phyloP scores from a whole-genome alignment of 2,797 vertebrate species.

The Anguilla anguilla region DNA sequence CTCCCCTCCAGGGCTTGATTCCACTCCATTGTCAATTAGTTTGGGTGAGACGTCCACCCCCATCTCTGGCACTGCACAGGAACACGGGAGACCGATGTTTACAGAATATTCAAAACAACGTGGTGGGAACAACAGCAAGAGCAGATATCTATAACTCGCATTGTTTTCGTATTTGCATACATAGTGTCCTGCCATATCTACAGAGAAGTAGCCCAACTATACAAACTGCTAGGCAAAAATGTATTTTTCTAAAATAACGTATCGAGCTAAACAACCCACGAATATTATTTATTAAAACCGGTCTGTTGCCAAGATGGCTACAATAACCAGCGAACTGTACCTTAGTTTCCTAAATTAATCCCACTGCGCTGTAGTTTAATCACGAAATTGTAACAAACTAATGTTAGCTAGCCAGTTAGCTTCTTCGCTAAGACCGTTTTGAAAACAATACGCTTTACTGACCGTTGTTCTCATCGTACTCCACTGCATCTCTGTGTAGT shows the following conservation, averaged over 20 bases:
- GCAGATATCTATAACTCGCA: background rate
- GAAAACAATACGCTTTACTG: constrained; percentile 40
- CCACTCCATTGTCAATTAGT: constrained; percentile 29
- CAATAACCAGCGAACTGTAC: background rate
- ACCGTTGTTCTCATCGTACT: constrained; percentile 55
- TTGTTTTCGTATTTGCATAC: no score
- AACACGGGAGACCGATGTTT: background rate
- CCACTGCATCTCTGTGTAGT: constrained; percentile 26
- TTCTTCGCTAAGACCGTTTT: background rate
- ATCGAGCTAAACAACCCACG: background rate
- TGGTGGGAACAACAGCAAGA: background rate
- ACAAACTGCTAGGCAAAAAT: no score
- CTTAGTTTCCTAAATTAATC: background rate
- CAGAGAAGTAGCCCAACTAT: no score
- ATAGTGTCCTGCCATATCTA: no score
- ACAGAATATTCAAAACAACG: background rate
- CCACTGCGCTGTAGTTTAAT: background rate
- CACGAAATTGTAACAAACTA: background rate
- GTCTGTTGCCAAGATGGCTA: background rate
- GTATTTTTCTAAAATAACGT: background rate
- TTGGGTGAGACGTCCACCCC: constrained; percentile 29
- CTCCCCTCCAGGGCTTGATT: constrained; percentile 33
- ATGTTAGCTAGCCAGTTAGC: constrained; percentile 5
- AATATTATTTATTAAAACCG: background rate
- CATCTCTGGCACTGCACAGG: constrained; percentile 46